These are phyloP conservation scores for Chironomus tentans DNA, from an alignment of 2,888 invertebrate genomes.

Conservation along the genomic window DNA sequence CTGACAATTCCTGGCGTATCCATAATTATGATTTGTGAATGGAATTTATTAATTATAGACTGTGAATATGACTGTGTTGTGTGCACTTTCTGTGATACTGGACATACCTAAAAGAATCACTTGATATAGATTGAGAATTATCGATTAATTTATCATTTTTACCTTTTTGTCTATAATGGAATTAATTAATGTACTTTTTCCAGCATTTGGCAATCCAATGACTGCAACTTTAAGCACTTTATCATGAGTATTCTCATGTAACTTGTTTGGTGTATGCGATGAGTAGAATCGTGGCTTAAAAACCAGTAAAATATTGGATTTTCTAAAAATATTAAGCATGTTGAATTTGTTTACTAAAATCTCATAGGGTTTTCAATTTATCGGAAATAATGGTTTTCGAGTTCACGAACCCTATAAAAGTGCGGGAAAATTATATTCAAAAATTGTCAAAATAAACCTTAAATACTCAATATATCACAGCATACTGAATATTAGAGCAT, in stretches of 20 bases:
- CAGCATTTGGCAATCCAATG: conserved; percentile 88
- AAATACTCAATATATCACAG: too few relatives aligned
- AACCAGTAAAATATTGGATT: neutral
- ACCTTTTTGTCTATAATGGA: conserved; percentile 70
- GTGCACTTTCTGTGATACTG: conserved; percentile 85
- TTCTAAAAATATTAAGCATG: too few relatives aligned
- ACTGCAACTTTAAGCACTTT: conserved; percentile 67
- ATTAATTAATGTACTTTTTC: conserved; percentile 93
- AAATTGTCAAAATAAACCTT: too few relatives aligned
- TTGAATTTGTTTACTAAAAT: too few relatives aligned
- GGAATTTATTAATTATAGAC: conserved; percentile 63
- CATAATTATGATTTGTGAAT: conserved; percentile 80
- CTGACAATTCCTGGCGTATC: conserved; percentile 90
- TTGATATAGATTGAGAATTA: neutral
- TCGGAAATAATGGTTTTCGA: too few relatives aligned
- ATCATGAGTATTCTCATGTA: conserved; percentile 17
- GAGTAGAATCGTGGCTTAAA: neutral
- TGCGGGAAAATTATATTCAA: too few relatives aligned
- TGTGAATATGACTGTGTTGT: conserved; percentile 68
- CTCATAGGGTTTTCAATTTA: too few relatives aligned
- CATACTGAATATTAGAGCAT: too few relatives aligned
- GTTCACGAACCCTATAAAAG: too few relatives aligned
- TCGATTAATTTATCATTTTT: conserved; percentile 32
- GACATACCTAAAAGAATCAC: conserved; percentile 61
- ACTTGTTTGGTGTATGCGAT: neutral